Conservation (phyloP, 2,797 vertebrate genomes). For the Jordanella pulchra region DNA sequence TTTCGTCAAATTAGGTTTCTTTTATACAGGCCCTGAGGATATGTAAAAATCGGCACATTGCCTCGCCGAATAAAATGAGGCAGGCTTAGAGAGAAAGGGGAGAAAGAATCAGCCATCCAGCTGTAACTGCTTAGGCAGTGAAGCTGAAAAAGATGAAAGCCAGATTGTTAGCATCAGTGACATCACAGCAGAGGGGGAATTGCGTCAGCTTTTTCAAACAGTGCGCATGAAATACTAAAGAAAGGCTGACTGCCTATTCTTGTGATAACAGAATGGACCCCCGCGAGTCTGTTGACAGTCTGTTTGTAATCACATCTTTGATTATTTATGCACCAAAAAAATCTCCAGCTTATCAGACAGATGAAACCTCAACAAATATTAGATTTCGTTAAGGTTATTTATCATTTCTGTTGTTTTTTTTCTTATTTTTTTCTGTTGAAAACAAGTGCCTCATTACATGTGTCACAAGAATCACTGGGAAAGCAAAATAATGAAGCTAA, state of each 20-base stretch:
- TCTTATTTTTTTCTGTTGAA: background rate
- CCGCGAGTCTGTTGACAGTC: constrained; percentile 47
- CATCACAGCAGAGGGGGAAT: constrained; percentile 59
- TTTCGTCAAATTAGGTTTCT: constrained; percentile 57
- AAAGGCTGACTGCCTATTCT: constrained; percentile 47
- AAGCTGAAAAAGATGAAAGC: constrained; percentile 61
- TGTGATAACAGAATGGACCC: constrained; percentile 33
- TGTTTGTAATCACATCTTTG: constrained; percentile 32
- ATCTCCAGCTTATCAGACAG: constrained; percentile 7
- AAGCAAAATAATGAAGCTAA: background rate
- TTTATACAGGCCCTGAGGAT: constrained; percentile 51
- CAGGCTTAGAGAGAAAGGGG: constrained; percentile 20
- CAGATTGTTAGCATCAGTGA: constrained; percentile 64
- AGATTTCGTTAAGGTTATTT: background rate
- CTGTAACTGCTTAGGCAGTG: constrained; percentile 30
- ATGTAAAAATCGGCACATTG: constrained; percentile 35
- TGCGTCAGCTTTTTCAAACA: constrained; percentile 69
- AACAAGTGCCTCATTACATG: background rate
- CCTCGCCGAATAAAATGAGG: constrained; percentile 27
- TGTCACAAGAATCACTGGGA: background rate
- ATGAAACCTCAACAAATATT: background rate
- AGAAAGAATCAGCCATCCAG: constrained; percentile 33
- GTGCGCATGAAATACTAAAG: constrained; percentile 51
- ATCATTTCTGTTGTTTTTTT: background rate
- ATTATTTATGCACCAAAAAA: constrained; percentile 18